Evolutionary conservation across 2,888 invertebrate genomes (phyloP).

Genomic region (Spodoptera exigua): DNA sequence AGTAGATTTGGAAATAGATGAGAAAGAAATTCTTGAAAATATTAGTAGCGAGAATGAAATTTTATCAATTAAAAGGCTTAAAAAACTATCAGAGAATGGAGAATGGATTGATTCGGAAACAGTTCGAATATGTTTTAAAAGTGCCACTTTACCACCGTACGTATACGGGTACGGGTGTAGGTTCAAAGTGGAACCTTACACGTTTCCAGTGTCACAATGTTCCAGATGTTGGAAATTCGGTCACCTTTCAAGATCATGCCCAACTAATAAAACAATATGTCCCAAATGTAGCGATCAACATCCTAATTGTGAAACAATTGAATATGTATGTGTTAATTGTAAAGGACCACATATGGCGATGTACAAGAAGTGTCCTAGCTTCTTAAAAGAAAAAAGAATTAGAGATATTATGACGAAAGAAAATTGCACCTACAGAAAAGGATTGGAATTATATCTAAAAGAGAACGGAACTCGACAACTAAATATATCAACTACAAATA

Average conservation of each 20-base stretch:
- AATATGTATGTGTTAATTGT: constrained; percentile 24
- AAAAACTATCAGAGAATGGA: background rate
- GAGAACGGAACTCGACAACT: too few relatives aligned
- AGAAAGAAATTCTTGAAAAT: constrained; percentile 13
- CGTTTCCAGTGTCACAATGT: constrained; percentile 33
- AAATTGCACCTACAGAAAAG: too few relatives aligned
- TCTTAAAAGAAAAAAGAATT: too few relatives aligned
- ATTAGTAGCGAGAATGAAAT: background rate
- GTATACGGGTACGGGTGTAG: constrained; percentile 22
- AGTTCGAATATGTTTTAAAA: constrained; percentile 21
- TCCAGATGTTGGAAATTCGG: constrained; percentile 33
- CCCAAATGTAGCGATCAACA: constrained; percentile 23
- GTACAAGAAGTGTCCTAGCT: too few relatives aligned
- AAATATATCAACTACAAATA: too few relatives aligned
- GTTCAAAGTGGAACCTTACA: constrained; percentile 33
- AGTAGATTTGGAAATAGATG: constrained; percentile 17
- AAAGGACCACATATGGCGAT: too few relatives aligned
- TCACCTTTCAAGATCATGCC: constrained; percentile 7
- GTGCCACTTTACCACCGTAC: too few relatives aligned
- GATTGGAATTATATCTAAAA: too few relatives aligned
- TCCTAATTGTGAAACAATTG: constrained; percentile 15
- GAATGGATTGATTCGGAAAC: constrained; percentile 12
- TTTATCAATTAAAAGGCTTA: constrained; percentile 8
- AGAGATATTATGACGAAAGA: too few relatives aligned
- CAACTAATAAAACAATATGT: constrained; percentile 11